phyloP scores from a whole-genome alignment of 1,140 invertebrate genomes.

The Chrysomallon squamiferum region DNA sequence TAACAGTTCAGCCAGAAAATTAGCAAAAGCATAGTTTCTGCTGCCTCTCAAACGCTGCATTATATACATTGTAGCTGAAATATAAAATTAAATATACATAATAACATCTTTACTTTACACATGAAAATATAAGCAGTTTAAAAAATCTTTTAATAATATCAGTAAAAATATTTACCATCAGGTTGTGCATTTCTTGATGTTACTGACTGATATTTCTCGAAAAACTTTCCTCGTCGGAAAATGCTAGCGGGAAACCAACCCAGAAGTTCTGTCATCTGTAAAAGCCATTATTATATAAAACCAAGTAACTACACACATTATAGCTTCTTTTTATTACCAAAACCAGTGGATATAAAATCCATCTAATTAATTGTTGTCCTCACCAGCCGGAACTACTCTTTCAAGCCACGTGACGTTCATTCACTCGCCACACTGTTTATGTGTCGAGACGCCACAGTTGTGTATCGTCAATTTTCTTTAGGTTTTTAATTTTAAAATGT shows the following conservation, averaged over 20 bases:
- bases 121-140: too few species aligned
- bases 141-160: too few species aligned
- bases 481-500: too few species aligned
- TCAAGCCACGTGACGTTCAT: too few species aligned
- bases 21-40: slow-evolving; percentile 41
- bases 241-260: slow-evolving; percentile 33
- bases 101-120: too few species aligned
- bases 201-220: slow-evolving; percentile 6
- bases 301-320: not conserved
- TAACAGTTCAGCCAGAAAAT: slow-evolving; percentile 40
- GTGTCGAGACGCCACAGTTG: too few species aligned
- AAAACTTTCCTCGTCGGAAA: slow-evolving; percentile 45
- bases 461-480: too few species aligned
- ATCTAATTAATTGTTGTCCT: too few species aligned
- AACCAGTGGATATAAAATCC: too few species aligned
- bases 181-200: not conserved
- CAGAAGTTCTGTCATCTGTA: slow-evolving; percentile 32
- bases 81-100: not conserved
- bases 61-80: slow-evolving; percentile 22
- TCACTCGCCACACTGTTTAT: too few species aligned
- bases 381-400: too few species aligned
- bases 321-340: too few species aligned
- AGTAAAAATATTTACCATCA: slow-evolving; percentile 16
- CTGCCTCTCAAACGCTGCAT: slow-evolving; percentile 16
- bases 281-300: slow-evolving; percentile 1